Evolutionary conservation across 2,113 vertebrate species (phyloP).

Genomic region (Talpa occidentalis): DNA sequence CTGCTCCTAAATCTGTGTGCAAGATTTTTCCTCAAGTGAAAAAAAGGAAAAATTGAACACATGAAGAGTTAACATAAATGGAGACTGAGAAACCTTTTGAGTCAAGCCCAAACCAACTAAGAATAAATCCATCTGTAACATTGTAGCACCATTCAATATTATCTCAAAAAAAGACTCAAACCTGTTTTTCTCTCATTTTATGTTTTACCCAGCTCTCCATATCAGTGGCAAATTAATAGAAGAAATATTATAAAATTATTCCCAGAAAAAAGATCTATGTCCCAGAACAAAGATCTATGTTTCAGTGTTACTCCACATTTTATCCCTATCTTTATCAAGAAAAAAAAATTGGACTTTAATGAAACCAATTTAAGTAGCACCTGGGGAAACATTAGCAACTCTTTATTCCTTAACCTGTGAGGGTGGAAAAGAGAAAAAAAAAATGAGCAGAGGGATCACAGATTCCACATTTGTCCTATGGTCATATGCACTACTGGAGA

Average conservation of each 20-base stretch:
- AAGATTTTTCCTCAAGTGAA: neutral
- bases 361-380: neutral
- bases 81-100: neutral
- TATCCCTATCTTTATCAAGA: neutral
- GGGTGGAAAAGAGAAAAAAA: neutral
- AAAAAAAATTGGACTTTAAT: neutral
- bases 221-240: neutral
- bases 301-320: neutral
- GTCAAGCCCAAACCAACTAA: neutral
- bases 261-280: neutral
- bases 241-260: neutral
- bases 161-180: neutral
- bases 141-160: neutral
- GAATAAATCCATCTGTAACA: neutral
- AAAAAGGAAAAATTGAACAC: neutral
- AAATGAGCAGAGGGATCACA: accelerated
- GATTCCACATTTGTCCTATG: neutral
- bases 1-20: neutral
- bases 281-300: neutral
- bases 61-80: neutral
- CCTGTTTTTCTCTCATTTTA: neutral
- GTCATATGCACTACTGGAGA: neutral
- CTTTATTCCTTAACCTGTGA: neutral
- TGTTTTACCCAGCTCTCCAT: neutral
- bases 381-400: neutral